Conservation (phyloP, 2,797 vertebrate genomes). For the Neostethus bicornis region DNA sequence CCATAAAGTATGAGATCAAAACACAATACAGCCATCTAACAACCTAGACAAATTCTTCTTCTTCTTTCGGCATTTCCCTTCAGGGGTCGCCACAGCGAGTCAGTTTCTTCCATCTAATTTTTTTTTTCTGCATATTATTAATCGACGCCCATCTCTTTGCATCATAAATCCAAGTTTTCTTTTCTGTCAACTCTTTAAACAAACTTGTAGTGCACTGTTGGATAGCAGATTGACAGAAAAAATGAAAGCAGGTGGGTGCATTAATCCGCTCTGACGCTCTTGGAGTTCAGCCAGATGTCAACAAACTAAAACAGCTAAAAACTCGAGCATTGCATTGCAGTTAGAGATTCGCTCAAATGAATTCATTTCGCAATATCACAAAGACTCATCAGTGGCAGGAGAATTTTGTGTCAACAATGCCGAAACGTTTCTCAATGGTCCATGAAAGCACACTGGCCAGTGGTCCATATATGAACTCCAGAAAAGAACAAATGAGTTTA, state of each 20-base stretch:
- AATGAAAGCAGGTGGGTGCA: slow-evolving; percentile 24
- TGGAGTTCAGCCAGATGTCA: slow-evolving; percentile 2
- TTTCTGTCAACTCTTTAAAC: slow-evolving; percentile 24
- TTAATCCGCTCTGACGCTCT: background rate
- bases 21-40: too few species aligned
- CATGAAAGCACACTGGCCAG: background rate
- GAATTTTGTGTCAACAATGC: background rate
- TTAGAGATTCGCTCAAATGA: slow-evolving; percentile 1
- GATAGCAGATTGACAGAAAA: slow-evolving; percentile 1
- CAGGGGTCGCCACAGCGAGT: too few species aligned
- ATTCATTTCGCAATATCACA: background rate
- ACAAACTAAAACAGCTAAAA: background rate
- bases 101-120: too few species aligned
- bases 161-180: background rate
- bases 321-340: background rate
- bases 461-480: slow-evolving; percentile 11
- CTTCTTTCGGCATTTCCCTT: too few species aligned
- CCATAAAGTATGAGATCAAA: too few species aligned
- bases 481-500: background rate
- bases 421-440: background rate
- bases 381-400: background rate
- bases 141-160: background rate
- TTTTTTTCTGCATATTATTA: too few species aligned
- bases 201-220: slow-evolving; percentile 5
- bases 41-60: too few species aligned